phyloP scores from a whole-genome alignment of 2,888 invertebrate species.

The Apotomis betuletana region DNA sequence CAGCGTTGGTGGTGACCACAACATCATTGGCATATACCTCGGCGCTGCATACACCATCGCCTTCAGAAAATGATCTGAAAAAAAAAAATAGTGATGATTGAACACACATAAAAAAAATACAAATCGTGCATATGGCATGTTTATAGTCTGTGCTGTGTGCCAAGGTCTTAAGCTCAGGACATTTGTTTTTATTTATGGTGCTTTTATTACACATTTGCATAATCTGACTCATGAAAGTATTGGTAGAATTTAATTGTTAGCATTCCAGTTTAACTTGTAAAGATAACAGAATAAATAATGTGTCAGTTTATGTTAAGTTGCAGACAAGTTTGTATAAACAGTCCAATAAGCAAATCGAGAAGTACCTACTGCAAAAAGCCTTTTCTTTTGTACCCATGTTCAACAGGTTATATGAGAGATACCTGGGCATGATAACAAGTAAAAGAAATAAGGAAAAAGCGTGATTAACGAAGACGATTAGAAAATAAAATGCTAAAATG shows the following conservation, averaged over 20 bases:
- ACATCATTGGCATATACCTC: conserved; percentile 86
- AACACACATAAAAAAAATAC: too few species aligned
- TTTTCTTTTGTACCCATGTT: conserved; percentile 8
- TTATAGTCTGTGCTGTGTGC: too few species aligned
- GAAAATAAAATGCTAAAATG: conserved; percentile 43
- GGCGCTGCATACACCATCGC: conserved; percentile 83
- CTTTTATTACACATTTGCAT: background rate
- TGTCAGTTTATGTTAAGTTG: background rate
- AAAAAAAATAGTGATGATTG: conserved; percentile 36
- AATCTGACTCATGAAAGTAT: background rate
- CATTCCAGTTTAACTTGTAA: background rate
- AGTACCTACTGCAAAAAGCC: conserved; percentile 9
- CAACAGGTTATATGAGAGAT: conserved; percentile 29
- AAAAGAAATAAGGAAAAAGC: background rate
- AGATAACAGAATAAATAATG: background rate
- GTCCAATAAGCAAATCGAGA: conserved; percentile 2
- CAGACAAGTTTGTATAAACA: background rate
- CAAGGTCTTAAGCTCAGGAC: too few species aligned
- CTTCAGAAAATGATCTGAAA: conserved; percentile 82
- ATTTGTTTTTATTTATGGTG: too few species aligned
- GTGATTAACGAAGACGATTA: background rate
- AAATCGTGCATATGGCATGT: too few species aligned
- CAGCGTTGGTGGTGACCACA: conserved; percentile 87
- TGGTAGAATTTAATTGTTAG: background rate
- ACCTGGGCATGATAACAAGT: background rate